Conservation (phyloP, 2,797 vertebrate genomes). For the Silurus lanzhouensis region DNA sequence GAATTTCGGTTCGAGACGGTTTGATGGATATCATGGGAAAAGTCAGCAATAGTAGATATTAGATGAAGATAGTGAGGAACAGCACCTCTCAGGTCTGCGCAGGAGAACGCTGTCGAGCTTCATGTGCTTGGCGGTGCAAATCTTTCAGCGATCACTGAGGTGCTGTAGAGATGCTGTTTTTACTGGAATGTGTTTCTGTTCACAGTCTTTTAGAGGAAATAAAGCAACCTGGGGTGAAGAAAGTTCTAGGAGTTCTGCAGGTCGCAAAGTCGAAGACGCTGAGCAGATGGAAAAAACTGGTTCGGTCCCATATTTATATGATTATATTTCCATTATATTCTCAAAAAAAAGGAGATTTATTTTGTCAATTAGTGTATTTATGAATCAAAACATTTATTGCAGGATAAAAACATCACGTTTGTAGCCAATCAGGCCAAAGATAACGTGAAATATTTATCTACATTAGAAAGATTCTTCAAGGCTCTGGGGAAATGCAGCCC, state of each 20-base stretch:
- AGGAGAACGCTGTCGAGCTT: too few species aligned
- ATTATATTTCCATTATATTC: too few species aligned
- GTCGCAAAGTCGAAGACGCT: slow-evolving; percentile 76
- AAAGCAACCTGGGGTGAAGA: slow-evolving; percentile 78
- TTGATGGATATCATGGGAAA: too few species aligned
- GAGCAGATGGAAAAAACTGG: slow-evolving; percentile 81
- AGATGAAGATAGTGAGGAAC: too few species aligned
- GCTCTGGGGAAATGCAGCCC: slow-evolving; percentile 74
- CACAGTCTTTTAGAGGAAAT: slow-evolving; percentile 81
- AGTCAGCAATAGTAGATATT: too few species aligned
- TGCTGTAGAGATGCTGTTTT: too few species aligned
- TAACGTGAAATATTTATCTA: slow-evolving; percentile 81
- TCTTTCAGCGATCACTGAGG: too few species aligned
- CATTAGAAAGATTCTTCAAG: slow-evolving; percentile 78
- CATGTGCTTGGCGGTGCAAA: too few species aligned
- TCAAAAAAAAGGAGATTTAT: too few species aligned
- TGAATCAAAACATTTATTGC: neutral
- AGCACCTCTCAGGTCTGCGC: too few species aligned
- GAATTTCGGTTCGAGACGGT: too few species aligned
- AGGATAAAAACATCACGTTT: slow-evolving; percentile 78
- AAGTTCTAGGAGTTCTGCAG: slow-evolving; percentile 80
- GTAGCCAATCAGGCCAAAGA: slow-evolving; percentile 85
- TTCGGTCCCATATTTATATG: slow-evolving; percentile 54
- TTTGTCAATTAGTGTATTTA: too few species aligned
- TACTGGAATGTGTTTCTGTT: slow-evolving; percentile 22